These are phyloP conservation scores for Heliconius himera DNA, from an alignment of 1,140 invertebrate species.

Conservation along the genomic window DNA sequence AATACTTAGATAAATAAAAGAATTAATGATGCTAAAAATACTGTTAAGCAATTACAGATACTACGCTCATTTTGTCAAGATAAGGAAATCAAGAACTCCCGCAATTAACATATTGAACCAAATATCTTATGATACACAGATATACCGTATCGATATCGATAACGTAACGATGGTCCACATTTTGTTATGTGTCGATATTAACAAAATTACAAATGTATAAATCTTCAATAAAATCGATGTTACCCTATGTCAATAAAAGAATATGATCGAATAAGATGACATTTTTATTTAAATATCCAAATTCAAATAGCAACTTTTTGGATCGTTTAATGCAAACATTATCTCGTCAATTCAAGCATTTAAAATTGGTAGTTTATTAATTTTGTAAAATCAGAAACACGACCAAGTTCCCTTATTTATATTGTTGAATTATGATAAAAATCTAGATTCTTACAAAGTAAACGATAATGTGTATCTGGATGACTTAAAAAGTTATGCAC, in stretches of 20 bases:
- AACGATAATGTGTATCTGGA: neutral
- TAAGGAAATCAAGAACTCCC: neutral
- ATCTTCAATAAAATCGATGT: neutral
- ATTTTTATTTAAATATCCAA: neutral
- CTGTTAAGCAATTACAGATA: neutral
- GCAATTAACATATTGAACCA: neutral
- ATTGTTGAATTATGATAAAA: neutral
- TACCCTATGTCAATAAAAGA: neutral
- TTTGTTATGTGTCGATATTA: neutral
- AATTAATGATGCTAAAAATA: neutral
- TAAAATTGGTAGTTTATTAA: constrained; percentile 14
- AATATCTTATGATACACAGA: neutral
- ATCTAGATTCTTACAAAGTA: neutral
- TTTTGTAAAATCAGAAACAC: neutral
- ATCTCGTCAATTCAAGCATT: neutral
- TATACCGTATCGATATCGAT: neutral
- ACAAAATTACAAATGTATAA: neutral
- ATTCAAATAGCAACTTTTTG: neutral
- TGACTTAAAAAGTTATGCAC: neutral
- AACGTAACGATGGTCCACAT: neutral
- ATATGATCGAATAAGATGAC: neutral
- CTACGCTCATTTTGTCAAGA: neutral
- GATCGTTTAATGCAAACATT: neutral
- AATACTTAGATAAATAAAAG: neutral
- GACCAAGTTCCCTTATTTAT: neutral